These are phyloP conservation scores for Budorcas taxicolor DNA, from an alignment of 2,113 vertebrate genomes.

Conservation along the genomic window DNA sequence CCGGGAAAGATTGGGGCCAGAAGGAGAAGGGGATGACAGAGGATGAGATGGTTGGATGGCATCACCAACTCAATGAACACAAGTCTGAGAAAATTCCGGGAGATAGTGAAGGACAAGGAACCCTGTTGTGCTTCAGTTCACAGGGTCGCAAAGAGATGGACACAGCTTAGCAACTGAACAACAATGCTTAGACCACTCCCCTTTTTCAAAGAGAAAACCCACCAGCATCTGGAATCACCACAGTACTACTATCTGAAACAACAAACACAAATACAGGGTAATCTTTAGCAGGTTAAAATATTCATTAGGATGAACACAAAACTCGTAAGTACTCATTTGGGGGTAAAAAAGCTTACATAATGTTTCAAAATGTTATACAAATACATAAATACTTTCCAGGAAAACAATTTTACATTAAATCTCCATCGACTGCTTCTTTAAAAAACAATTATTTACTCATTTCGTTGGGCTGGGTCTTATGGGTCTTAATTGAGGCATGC, in stretches of 20 bases:
- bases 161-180: not conserved
- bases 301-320: not conserved
- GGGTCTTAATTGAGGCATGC: not conserved
- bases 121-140: not conserved
- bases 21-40: not conserved
- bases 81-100: not conserved
- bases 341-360: not conserved
- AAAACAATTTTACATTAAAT: not conserved
- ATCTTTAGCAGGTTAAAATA: not conserved
- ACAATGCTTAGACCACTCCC: not conserved
- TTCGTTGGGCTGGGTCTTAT: not conserved
- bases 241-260: not conserved
- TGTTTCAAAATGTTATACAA: not conserved
- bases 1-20: not conserved
- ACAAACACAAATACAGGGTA: not conserved
- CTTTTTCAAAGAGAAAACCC: not conserved
- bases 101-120: not conserved
- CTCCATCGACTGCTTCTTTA: not conserved
- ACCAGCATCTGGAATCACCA: not conserved
- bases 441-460: not conserved
- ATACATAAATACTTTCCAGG: not conserved
- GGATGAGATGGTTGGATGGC: not conserved
- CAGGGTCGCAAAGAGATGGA: not conserved
- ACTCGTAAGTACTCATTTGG: not conserved
- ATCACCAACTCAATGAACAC: not conserved